Evolutionary conservation across 2,113 vertebrate genomes (phyloP).

Genomic region (Ondatra zibethicus): DNA sequence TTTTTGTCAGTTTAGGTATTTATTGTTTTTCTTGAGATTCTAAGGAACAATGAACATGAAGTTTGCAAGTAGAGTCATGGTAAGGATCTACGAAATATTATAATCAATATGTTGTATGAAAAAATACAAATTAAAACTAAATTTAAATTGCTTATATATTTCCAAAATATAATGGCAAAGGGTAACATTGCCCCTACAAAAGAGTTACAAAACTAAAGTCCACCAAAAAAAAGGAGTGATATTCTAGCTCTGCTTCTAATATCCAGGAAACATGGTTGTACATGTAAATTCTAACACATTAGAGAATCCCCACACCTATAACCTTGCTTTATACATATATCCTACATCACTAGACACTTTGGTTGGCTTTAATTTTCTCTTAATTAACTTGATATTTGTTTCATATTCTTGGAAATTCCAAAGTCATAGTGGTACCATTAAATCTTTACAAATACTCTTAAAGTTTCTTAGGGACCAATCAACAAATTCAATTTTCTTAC

Average conservation of each 20-base stretch:
- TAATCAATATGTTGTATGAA: neutral
- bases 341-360: neutral
- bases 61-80: too few relatives aligned
- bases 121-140: neutral
- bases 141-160: neutral
- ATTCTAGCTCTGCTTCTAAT: neutral
- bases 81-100: neutral
- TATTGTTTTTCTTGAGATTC: neutral
- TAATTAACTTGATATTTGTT: neutral
- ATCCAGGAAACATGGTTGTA: neutral
- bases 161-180: neutral
- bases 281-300: neutral
- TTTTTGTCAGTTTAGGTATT: neutral
- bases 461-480: neutral
- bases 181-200: neutral
- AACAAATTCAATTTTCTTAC: neutral
- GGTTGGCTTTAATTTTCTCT: neutral
- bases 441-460: neutral
- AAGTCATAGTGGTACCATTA: neutral
- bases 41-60: neutral
- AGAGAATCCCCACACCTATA: neutral
- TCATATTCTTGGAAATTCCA: neutral
- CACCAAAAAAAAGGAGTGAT: neutral
- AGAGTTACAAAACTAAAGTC: neutral
- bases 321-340: neutral